Percentiles rank a stretch among this genome's conserved stretches.
These are phyloP conservation scores for Porites lobata DNA, from an alignment of 92 coral and sea anemone genomes.

Conservation along the genomic window DNA sequence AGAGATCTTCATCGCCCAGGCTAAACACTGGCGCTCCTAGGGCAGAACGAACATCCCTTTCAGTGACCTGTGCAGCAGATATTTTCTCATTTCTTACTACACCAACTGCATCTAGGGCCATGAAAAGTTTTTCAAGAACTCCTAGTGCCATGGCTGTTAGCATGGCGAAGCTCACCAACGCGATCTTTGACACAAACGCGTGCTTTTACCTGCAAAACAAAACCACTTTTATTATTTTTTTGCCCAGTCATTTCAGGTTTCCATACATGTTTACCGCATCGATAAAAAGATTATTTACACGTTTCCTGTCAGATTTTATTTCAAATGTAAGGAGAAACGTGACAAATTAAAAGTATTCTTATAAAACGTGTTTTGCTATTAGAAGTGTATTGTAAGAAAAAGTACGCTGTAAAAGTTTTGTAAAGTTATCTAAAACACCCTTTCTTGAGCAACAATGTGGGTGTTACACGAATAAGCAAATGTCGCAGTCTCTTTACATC, in stretches of 20 bases:
- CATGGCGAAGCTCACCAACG: not conserved
- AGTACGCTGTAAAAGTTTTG: too few relatives aligned
- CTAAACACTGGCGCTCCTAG: not conserved
- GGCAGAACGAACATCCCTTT: not conserved
- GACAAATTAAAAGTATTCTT: not conserved
- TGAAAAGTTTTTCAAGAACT: not conserved
- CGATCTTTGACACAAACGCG: not conserved
- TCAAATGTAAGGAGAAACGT: not conserved
- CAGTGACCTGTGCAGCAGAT: not conserved
- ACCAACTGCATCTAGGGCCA: not conserved
- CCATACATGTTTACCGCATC: not conserved
- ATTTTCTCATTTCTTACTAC: not conserved
- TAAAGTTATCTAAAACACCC: too few relatives aligned
- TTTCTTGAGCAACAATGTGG: too few relatives aligned
- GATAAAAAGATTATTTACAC: not conserved
- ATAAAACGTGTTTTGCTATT: too few relatives aligned
- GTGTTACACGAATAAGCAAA: too few relatives aligned
- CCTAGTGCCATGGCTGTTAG: not conserved
- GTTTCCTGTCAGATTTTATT: not conserved
- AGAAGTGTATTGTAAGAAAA: too few relatives aligned
- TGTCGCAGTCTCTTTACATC: too few relatives aligned
- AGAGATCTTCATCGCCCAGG: conserved; percentile 4
- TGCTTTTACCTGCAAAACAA: not conserved
- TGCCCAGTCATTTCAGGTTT: not conserved
- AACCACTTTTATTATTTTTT: not conserved